These are phyloP conservation scores for Coregonus sp. DNA, from an alignment of 2,797 vertebrate genomes.

Conservation along the genomic window DNA sequence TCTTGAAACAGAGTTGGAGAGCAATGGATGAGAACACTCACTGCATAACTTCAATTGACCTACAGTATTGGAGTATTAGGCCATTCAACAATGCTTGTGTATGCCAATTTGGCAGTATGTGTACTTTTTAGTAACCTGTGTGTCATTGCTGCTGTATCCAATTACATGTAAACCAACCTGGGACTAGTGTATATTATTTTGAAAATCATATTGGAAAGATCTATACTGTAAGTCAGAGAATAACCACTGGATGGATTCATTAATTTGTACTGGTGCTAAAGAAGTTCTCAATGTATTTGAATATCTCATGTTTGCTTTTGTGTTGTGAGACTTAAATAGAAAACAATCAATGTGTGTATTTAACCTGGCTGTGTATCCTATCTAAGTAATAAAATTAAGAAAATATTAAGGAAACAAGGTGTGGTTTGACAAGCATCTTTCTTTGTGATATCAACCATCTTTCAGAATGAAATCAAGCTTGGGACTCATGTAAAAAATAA, in stretches of 20 bases:
- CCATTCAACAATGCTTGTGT: constrained; percentile 63
- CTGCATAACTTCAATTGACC: constrained; percentile 40
- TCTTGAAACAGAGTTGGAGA: constrained; percentile 45
- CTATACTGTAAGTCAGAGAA: constrained; percentile 48
- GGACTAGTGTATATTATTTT: constrained; percentile 59
- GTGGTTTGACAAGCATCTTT: constrained; percentile 19
- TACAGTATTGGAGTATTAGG: constrained; percentile 59
- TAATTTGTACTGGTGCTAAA: constrained; percentile 77
- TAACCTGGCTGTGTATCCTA: constrained; percentile 61
- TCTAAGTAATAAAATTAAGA: constrained; percentile 76
- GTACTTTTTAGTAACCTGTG: constrained; percentile 71
- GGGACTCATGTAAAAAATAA: no score
- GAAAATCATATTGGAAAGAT: constrained; percentile 54
- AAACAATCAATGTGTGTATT: constrained; percentile 61
- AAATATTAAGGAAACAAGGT: constrained; percentile 43
- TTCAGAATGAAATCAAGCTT: neutral
- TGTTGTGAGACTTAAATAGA: constrained; percentile 77
- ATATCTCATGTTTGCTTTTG: constrained; percentile 74
- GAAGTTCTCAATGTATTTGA: constrained; percentile 69
- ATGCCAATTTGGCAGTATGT: constrained; percentile 65
- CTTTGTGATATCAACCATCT: neutral
- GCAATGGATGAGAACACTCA: constrained; percentile 32
- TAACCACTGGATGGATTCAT: constrained; percentile 62
- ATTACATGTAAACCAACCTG: constrained; percentile 64
- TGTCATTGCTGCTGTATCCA: constrained; percentile 76